Percentiles rank a stretch among this genome's conserved stretches.
Conservation (phyloP, 2,113 vertebrate genomes). For the Colossoma macropomum region DNA sequence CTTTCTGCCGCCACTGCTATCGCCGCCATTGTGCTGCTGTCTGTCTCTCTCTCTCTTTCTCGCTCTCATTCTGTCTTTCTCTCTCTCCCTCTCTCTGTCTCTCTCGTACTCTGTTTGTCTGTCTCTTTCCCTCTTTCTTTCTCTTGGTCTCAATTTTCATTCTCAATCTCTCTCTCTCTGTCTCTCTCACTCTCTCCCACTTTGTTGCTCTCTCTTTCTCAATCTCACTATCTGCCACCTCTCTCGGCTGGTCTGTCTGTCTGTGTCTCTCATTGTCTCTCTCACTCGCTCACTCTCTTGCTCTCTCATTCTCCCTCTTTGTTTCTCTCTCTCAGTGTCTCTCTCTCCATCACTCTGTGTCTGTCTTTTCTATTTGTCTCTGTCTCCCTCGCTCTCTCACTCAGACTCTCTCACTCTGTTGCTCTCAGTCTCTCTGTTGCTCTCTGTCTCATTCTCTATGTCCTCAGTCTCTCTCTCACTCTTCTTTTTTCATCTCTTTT, state of each 20-base stretch:
- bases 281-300: background rate
- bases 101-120: background rate
- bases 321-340: background rate
- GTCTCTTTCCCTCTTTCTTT: background rate
- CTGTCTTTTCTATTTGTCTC: conserved; percentile 21
- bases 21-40: conserved; percentile 49
- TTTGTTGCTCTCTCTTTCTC: background rate
- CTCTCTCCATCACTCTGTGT: background rate
- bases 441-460: background rate
- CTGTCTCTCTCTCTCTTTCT: conserved; percentile 21
- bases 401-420: background rate
- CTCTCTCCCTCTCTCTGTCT: background rate
- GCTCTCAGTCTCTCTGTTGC: background rate
- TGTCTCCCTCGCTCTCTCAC: background rate
- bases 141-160: too few relatives aligned
- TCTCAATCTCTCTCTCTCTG: too few relatives aligned
- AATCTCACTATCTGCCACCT: conserved; percentile 14
- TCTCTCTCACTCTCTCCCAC: background rate
- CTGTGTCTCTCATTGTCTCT: too few relatives aligned
- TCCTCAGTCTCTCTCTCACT: background rate
- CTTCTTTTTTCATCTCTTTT: background rate
- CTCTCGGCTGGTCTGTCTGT: background rate
- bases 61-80: background rate
- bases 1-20: conserved; percentile 33
- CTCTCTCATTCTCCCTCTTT: too few relatives aligned